Evolutionary conservation across 2,797 vertebrate genomes (phyloP).

Genomic region (Ispidina lecontei): DNA sequence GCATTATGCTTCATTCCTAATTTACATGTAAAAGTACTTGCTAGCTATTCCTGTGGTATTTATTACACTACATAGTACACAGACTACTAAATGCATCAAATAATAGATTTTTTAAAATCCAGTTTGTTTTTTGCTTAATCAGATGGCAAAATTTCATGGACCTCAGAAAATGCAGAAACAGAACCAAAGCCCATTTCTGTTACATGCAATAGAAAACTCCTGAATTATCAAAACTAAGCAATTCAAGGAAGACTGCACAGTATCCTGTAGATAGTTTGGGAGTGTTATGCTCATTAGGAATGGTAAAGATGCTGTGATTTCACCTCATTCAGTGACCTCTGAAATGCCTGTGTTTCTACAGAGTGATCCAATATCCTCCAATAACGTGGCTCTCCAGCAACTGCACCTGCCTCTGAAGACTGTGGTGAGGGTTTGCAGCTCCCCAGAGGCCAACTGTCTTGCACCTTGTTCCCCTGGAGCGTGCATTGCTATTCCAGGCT

Average conservation of each 20-base stretch:
- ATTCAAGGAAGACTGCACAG: not conserved
- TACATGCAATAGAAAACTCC: not conserved
- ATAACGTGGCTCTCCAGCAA: not conserved
- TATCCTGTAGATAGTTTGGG: not conserved
- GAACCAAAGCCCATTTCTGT: not conserved
- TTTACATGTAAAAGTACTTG: not conserved
- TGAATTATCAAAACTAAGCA: not conserved
- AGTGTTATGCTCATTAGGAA: not conserved
- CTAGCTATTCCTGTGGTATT: not conserved
- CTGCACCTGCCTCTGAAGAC: not conserved
- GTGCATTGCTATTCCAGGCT: constrained; percentile 12
- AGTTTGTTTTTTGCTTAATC: not conserved
- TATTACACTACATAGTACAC: not conserved
- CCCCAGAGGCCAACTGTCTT: constrained; percentile 1
- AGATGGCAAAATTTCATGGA: not conserved
- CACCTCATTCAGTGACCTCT: not conserved
- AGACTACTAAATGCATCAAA: not conserved
- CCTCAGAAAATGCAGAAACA: not conserved
- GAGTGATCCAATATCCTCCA: not conserved
- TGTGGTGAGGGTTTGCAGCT: not conserved
- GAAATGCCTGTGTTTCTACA: not conserved
- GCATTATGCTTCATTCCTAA: constrained; percentile 10
- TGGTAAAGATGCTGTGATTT: not conserved
- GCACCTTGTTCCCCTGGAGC: not conserved
- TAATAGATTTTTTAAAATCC: not conserved